Percentiles rank a stretch among this genome's conserved stretches.
These are phyloP conservation scores for Tyrannus savana DNA, from an alignment of 2,113 vertebrate genomes.

Conservation along the genomic window DNA sequence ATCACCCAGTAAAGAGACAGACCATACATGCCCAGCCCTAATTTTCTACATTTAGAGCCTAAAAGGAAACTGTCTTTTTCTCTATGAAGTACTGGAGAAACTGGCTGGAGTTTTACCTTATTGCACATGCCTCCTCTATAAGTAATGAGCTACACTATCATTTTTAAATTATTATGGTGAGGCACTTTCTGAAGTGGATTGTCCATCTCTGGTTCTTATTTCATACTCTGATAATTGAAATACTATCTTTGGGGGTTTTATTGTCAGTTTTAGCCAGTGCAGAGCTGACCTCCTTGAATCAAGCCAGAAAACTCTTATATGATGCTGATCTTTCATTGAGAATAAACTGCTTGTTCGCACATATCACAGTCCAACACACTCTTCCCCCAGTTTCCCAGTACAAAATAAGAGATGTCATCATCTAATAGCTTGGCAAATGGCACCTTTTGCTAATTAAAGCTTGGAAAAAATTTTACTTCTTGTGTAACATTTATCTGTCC, in stretches of 20 bases:
- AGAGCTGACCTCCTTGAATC: background rate
- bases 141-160: background rate
- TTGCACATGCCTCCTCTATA: background rate
- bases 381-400: background rate
- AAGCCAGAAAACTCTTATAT: background rate
- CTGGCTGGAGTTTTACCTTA: background rate
- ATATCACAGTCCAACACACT: background rate
- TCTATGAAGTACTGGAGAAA: background rate
- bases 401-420: background rate
- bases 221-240: background rate
- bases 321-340: background rate
- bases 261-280: background rate
- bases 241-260: background rate
- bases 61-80: background rate
- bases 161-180: background rate
- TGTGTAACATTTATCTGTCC: background rate
- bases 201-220: background rate
- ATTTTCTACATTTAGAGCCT: background rate
- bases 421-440: background rate
- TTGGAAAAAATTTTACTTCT: background rate
- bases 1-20: background rate
- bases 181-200: background rate
- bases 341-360: background rate
- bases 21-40: background rate
- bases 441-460: background rate